A percentile compares a stretch with the other conserved stretches of the same genome.
phyloP scores from a whole-genome alignment of 2,797 vertebrate genomes.

The Ambastaia sidthimunki region DNA sequence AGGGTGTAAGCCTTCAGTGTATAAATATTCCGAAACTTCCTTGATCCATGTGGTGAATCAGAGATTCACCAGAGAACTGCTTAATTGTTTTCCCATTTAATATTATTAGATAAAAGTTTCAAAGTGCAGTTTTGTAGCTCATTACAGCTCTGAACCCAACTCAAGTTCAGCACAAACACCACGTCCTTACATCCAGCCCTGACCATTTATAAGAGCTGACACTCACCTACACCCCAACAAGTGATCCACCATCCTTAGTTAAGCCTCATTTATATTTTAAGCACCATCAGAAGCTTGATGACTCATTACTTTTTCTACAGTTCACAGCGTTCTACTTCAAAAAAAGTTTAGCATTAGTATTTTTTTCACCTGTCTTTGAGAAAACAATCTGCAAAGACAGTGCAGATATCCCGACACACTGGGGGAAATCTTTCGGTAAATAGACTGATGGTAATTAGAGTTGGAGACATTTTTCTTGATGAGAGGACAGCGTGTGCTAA shows the following conservation, averaged over 20 bases:
- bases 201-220: neutral
- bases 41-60: neutral
- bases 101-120: slow-evolving; percentile 4
- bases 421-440: slow-evolving; percentile 42
- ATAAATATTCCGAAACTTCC: neutral
- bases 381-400: slow-evolving; percentile 11
- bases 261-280: slow-evolving; percentile 54
- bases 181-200: neutral
- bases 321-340: slow-evolving; percentile 29
- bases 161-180: neutral
- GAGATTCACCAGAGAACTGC: neutral
- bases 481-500: slow-evolving; percentile 48
- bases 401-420: slow-evolving; percentile 32
- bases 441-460: slow-evolving; percentile 51
- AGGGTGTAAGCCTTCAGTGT: neutral
- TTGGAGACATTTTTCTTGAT: slow-evolving; percentile 54
- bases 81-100: slow-evolving; percentile 1
- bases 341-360: slow-evolving; percentile 5
- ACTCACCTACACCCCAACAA: slow-evolving; percentile 11
- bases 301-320: slow-evolving; percentile 50
- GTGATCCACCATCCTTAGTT: slow-evolving; percentile 5
- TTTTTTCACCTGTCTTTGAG: slow-evolving; percentile 41
- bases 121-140: neutral
- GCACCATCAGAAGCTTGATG: slow-evolving; percentile 49
- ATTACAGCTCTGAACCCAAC: neutral